Evolutionary conservation across 2,797 vertebrate species (phyloP).

Genomic region (Cyclura pinguis): DNA sequence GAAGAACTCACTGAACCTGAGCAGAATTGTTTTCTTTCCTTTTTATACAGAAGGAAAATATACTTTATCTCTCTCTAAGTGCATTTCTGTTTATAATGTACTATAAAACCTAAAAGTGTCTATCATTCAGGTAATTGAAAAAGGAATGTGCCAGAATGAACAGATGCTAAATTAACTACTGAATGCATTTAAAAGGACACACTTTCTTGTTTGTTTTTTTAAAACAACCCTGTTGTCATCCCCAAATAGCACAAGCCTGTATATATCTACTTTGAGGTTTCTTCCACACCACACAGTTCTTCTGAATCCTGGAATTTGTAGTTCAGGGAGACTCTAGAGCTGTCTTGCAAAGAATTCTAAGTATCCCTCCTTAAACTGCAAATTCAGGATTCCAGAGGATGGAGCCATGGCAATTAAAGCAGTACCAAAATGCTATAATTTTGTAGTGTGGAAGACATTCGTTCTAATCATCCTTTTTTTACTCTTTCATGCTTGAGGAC

Average conservation of each 20-base stretch:
- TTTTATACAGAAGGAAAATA: constrained; percentile 65
- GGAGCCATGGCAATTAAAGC: too few species aligned
- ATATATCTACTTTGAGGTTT: constrained; percentile 26
- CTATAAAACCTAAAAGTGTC: constrained; percentile 80
- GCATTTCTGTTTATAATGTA: constrained; percentile 74
- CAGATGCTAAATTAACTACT: constrained; percentile 74
- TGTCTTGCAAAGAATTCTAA: too few species aligned
- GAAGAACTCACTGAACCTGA: constrained; percentile 64
- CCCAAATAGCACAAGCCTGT: constrained; percentile 38
- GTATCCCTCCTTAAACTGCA: too few species aligned
- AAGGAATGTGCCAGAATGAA: constrained; percentile 72
- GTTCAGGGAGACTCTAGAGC: too few species aligned
- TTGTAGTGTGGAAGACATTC: background rate
- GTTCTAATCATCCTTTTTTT: constrained; percentile 73
- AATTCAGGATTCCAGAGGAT: too few species aligned
- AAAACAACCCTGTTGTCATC: constrained; percentile 62
- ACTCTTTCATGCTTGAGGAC: constrained; percentile 79
- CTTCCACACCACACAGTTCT: too few species aligned
- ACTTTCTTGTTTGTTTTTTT: constrained; percentile 63
- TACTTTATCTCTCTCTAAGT: constrained; percentile 70
- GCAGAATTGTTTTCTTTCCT: constrained; percentile 62
- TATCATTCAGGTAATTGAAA: constrained; percentile 80
- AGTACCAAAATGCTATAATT: too few species aligned
- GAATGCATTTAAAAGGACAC: constrained; percentile 74
- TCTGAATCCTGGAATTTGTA: too few species aligned